A percentile compares a stretch with the other conserved stretches of the same genome.
Conservation (phyloP, 37 sponge, comb jelly and placozoan species). For the Halisarca cf. caerulea region DNA sequence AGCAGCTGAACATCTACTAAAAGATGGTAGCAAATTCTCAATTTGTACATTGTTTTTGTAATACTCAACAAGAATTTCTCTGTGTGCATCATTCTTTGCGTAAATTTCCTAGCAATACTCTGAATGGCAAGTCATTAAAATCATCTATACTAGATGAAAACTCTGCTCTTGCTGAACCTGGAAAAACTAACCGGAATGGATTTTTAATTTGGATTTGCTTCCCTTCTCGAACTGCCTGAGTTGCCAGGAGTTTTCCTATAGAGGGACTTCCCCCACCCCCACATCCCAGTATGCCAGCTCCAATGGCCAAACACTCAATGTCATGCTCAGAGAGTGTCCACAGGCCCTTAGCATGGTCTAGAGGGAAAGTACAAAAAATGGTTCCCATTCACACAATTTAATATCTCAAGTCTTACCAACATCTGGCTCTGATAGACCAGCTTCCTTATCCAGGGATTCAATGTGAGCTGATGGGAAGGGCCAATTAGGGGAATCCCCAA, state of each 20-base stretch:
- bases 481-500: conserved; percentile 44
- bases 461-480: conserved; percentile 51
- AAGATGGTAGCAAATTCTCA: too few species aligned
- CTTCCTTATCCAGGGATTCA: conserved; percentile 39
- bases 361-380: not conserved
- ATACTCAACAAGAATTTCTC: too few species aligned
- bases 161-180: too few species aligned
- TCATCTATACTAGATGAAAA: too few species aligned
- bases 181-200: conserved; percentile 51
- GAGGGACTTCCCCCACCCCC: conserved; percentile 88
- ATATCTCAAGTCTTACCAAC: conserved; percentile 5
- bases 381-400: not conserved
- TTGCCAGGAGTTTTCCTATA: conserved; percentile 46
- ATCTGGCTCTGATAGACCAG: conserved; percentile 44
- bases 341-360: conserved; percentile 32
- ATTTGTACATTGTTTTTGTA: too few species aligned
- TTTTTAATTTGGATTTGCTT: conserved; percentile 54
- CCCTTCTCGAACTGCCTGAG: conserved; percentile 42
- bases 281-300: conserved; percentile 87
- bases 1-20: too few species aligned
- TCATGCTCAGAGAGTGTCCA: conserved; percentile 71
- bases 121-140: too few species aligned
- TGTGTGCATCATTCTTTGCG: too few species aligned
- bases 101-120: too few species aligned
- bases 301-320: conserved; percentile 76